phyloP scores from a whole-genome alignment of 2,888 invertebrate species.

The Morpho helenor region DNA sequence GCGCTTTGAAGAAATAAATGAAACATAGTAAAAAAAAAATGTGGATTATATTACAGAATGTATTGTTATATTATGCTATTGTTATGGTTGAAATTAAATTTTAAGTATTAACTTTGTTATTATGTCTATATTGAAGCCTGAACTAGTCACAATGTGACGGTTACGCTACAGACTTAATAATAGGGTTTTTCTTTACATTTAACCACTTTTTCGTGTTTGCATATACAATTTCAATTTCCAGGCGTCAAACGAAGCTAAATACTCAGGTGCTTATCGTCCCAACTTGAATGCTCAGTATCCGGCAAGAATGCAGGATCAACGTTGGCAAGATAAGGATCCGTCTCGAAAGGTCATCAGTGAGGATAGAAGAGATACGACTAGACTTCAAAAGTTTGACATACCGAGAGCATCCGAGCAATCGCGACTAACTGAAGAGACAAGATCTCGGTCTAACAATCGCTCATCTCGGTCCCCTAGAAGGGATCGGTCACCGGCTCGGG shows the following conservation, averaged over 20 bases:
- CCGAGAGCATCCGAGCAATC: slow-evolving; percentile 29
- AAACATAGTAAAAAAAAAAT: too few relatives aligned
- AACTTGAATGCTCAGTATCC: slow-evolving; percentile 46
- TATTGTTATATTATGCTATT: too few relatives aligned
- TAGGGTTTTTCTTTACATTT: not conserved
- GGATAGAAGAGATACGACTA: slow-evolving; percentile 40
- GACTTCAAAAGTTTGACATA: slow-evolving; percentile 33
- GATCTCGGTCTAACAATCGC: slow-evolving; percentile 33
- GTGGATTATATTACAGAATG: too few relatives aligned
- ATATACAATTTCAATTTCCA: slow-evolving; percentile 68
- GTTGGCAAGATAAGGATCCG: slow-evolving; percentile 47
- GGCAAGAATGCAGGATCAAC: slow-evolving; percentile 33
- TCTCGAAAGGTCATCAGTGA: slow-evolving; percentile 29
- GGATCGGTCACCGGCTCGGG: slow-evolving; percentile 52
- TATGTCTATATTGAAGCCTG: too few relatives aligned
- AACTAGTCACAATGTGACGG: too few relatives aligned
- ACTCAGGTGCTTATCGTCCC: slow-evolving; percentile 61
- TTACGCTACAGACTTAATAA: too few relatives aligned
- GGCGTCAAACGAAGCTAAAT: slow-evolving; percentile 64
- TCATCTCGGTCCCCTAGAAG: slow-evolving; percentile 57
- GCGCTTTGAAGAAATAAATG: too few relatives aligned
- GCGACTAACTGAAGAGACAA: slow-evolving; percentile 28
- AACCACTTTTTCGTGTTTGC: slow-evolving; percentile 40
- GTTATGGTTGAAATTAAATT: too few relatives aligned
- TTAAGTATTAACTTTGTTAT: too few relatives aligned